Base-by-base conservation (phyloP, 2,113 vertebrate genomes). In the Eubucco bourcierii region DNA sequence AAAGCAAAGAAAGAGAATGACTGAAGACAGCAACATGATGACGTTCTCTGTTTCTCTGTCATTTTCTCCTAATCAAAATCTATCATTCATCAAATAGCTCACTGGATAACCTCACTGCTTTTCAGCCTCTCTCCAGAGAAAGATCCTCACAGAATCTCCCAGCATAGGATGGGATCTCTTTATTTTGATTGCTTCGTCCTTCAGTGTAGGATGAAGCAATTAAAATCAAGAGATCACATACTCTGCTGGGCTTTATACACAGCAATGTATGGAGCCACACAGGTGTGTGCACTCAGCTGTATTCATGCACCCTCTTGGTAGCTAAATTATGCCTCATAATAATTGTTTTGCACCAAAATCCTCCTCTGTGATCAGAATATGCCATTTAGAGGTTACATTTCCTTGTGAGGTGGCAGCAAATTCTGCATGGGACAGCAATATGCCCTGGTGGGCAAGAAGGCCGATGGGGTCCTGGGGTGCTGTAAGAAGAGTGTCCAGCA, bases 21-120 rank as follows among this genome's bases (percentile, higher is more conserved):
- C 64, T 8, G 18, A 84, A 84, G 74, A 86, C 92, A 79, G 10
- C 11, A 91, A 74, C 18, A 75, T 58, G 27, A 70, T 72, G 33
- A 55, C 86, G 52, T 60, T 50, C 17, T 33, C 9, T 33, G 3
- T 44, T 80, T 86, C 63, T 91, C n/a, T 84, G 60, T 64, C 3
- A 84, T 90, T 90, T 89, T 75, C 37, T 83, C 56, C 53, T 74
- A 88, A 70, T 46, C 71, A 77, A 95, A 95, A 41, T 4, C 70
- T 41, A 60, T 20, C 64, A 60, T 84, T 73, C 47, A 60, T 83
- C 73, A 94, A 76, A 50, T 73, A 71, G 39, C 33, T 79, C 37
- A 60, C 84, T 29, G 74, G 24, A 61, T 86, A 88, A 59, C 12
- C 53, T 79, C 67, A 80, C 24, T 65, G 27, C 39, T 92, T 93